phyloP scores from a whole-genome alignment of 1,140 invertebrate species.

The Helicoverpa armigera region DNA sequence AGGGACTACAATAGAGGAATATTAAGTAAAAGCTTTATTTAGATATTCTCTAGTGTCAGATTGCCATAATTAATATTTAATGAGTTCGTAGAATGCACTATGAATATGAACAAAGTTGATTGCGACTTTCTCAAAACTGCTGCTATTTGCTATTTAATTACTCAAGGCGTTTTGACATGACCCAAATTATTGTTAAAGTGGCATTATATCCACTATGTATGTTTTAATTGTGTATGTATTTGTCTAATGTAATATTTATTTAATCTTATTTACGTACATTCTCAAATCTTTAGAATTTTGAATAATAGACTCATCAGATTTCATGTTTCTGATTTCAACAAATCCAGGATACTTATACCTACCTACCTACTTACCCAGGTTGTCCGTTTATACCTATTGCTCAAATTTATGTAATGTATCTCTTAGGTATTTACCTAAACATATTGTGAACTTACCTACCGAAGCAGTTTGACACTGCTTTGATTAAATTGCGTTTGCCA shows the following conservation, averaged over 20 bases:
- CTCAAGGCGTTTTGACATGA: constrained; percentile 26
- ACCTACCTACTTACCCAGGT: background rate
- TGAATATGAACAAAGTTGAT: constrained; percentile 35
- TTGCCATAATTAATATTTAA: constrained; percentile 78
- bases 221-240: constrained; percentile 1
- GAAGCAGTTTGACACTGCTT: constrained; percentile 20
- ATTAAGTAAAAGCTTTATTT: constrained; percentile 77
- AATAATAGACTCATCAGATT: background rate
- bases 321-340: background rate
- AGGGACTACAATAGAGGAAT: constrained; percentile 65
- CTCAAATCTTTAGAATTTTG: background rate
- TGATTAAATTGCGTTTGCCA: constrained; percentile 32
- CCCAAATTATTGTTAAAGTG: constrained; percentile 12
- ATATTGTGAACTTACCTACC: background rate
- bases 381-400: background rate
- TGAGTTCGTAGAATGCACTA: constrained; percentile 47
- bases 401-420: background rate
- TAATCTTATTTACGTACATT: background rate
- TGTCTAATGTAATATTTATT: background rate
- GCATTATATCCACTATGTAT: constrained; percentile 1
- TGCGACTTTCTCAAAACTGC: constrained; percentile 28
- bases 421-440: constrained; percentile 15
- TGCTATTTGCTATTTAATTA: constrained; percentile 42
- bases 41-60: constrained; percentile 68
- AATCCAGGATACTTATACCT: background rate